phyloP scores from a whole-genome alignment of 2,113 vertebrate species.

The Eolophus roseicapilla region DNA sequence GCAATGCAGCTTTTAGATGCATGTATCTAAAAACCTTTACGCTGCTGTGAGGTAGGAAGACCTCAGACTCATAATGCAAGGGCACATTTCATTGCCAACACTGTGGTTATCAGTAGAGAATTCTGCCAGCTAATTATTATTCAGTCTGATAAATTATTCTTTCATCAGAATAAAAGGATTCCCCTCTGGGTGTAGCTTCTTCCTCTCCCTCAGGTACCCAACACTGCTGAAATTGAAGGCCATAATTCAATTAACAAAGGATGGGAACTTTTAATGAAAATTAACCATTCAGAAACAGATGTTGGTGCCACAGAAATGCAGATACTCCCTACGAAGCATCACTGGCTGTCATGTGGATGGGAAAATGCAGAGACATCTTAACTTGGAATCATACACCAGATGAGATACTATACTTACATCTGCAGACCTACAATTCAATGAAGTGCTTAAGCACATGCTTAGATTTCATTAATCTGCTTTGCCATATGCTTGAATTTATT shows the following conservation, averaged over 20 bases:
- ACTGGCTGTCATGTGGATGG: neutral
- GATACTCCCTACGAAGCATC: neutral
- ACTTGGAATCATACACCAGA: neutral
- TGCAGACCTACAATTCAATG: neutral
- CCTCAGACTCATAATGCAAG: neutral
- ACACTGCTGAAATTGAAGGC: conserved; percentile 6
- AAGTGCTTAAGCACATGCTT: neutral
- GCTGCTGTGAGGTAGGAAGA: neutral
- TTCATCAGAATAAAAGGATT: conserved; percentile 26
- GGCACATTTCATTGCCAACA: neutral
- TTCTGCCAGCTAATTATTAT: conserved; percentile 8
- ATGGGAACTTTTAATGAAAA: conserved; percentile 8
- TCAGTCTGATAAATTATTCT: conserved; percentile 2
- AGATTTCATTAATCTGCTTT: neutral
- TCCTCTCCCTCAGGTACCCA: neutral
- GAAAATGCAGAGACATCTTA: neutral
- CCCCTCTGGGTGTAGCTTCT: neutral
- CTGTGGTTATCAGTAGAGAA: neutral
- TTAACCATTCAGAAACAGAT: conserved; percentile 11
- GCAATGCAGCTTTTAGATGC: neutral
- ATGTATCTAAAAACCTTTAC: neutral
- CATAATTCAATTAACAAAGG: conserved; percentile 11
- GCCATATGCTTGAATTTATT: neutral
- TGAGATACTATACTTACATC: neutral
- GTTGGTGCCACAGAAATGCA: neutral